These are phyloP conservation scores for Lepidothrix coronata DNA, from an alignment of 2,113 vertebrate genomes.

Conservation along the genomic window DNA sequence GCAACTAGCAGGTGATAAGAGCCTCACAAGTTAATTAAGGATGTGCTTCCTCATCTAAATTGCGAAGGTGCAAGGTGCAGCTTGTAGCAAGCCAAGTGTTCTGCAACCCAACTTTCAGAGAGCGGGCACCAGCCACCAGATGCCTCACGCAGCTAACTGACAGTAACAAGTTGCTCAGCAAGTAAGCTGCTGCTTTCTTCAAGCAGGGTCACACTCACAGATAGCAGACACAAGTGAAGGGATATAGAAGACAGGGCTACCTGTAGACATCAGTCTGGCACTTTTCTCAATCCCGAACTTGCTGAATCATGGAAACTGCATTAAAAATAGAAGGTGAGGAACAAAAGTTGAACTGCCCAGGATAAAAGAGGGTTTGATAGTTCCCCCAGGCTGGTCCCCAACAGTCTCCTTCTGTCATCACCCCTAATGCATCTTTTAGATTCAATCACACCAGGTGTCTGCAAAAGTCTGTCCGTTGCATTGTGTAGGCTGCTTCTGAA, in stretches of 20 bases:
- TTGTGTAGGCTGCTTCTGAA: neutral
- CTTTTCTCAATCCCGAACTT: neutral
- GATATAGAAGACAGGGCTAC: neutral
- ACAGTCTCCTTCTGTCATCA: fast-evolving
- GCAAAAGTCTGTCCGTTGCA: neutral
- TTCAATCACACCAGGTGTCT: neutral
- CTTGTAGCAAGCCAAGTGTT: neutral
- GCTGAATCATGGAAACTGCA: neutral
- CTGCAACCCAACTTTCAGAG: neutral
- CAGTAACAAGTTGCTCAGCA: neutral
- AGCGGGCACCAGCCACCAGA: neutral
- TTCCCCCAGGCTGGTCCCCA: neutral
- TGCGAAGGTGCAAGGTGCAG: neutral
- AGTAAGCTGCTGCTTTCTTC: neutral
- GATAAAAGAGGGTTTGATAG: neutral
- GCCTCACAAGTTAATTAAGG: neutral
- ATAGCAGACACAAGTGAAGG: neutral
- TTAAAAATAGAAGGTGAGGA: neutral
- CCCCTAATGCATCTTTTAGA: neutral
- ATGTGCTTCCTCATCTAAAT: neutral
- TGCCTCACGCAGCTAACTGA: neutral
- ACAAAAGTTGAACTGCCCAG: neutral
- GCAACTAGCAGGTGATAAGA: neutral
- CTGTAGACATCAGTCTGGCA: neutral
- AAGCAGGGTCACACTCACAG: neutral